Conservation (phyloP, 2,888 invertebrate species). For the Nebria brevicollis region DNA sequence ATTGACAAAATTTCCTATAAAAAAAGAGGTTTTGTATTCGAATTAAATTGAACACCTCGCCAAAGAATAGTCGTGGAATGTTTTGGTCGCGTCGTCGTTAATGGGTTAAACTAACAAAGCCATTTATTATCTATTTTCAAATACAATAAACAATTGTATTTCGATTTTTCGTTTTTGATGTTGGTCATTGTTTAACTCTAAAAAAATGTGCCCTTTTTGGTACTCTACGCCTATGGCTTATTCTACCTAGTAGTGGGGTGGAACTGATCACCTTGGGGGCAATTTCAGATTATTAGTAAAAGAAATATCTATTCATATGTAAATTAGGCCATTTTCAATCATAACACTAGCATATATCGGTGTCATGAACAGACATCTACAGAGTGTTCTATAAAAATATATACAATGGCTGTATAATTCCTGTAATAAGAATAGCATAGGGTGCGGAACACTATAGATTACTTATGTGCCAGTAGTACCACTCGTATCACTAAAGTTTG, state of each 20-base stretch:
- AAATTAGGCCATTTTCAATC: slow-evolving; percentile 34
- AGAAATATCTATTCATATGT: slow-evolving; percentile 42
- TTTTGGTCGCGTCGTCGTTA: too few relatives aligned
- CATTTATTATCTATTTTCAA: background rate
- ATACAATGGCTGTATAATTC: background rate
- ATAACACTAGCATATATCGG: slow-evolving; percentile 25
- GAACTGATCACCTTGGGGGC: background rate
- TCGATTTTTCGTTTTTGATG: background rate
- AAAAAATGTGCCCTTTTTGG: background rate
- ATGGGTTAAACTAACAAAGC: background rate
- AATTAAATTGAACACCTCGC: too few relatives aligned
- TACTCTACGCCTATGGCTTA: background rate
- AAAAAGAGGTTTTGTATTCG: too few relatives aligned
- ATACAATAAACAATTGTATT: background rate
- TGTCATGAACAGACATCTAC: background rate
- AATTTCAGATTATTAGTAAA: background rate
- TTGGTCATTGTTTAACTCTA: background rate
- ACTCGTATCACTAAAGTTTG: too few relatives aligned
- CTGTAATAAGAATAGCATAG: too few relatives aligned
- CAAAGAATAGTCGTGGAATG: too few relatives aligned
- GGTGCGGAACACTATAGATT: too few relatives aligned
- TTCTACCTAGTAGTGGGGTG: background rate
- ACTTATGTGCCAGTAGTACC: too few relatives aligned
- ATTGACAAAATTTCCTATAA: too few relatives aligned
- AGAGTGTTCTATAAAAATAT: background rate